These are phyloP conservation scores for Drosophila pseudoobscura DNA, from an alignment of 1,140 invertebrate genomes.

Conservation along the genomic window DNA sequence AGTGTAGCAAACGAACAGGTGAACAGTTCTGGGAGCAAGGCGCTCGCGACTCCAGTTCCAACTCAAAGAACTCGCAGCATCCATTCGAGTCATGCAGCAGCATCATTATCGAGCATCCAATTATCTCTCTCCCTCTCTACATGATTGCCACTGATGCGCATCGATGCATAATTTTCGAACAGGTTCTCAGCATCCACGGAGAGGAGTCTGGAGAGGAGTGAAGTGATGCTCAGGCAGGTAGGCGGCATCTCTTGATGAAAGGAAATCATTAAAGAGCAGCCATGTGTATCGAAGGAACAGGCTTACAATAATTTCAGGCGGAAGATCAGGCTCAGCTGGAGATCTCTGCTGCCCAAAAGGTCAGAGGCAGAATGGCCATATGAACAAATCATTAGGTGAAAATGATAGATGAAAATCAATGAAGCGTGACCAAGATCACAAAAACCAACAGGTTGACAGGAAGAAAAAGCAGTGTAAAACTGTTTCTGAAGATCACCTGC, in stretches of 20 bases:
- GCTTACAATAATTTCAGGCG: conserved; percentile 15
- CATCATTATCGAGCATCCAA: conserved; percentile 26
- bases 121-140: conserved; percentile 11
- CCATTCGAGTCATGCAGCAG: no score
- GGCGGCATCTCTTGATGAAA: conserved; percentile 23
- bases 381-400: background rate
- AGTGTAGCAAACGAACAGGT: conserved; percentile 54
- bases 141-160: conserved; percentile 50
- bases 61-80: conserved; percentile 1
- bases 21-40: conserved; percentile 11
- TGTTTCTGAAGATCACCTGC: background rate
- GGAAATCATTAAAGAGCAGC: conserved; percentile 43
- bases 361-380: background rate
- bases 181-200: conserved; percentile 43
- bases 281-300: conserved; percentile 42
- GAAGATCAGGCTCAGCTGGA: conserved; percentile 5
- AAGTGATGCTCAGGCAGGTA: conserved; percentile 1
- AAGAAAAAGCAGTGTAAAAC: background rate
- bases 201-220: conserved; percentile 1
- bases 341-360: conserved; percentile 1
- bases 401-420: conserved; percentile 34
- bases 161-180: conserved; percentile 65
- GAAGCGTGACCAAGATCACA: conserved; percentile 42
- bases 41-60: background rate
- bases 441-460: conserved; percentile 31